Base-by-base conservation (phyloP, 2,888 invertebrate species). In the Busseola fusca region DNA sequence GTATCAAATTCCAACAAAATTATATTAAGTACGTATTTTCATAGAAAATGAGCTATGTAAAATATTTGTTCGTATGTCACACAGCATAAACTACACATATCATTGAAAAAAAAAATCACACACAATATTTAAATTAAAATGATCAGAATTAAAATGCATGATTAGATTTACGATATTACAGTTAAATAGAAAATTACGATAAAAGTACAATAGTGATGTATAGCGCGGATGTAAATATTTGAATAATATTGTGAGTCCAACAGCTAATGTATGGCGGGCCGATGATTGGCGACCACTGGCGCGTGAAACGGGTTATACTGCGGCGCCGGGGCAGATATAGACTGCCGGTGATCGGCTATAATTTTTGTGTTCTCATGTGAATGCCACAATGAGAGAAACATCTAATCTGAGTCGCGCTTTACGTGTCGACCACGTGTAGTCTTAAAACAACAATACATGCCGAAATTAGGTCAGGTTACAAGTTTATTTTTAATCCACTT, bases 301-400 rank as follows among this genome's bases (percentile, higher is more conserved):
- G 93, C 94, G 93, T 94, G 95, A 95, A 95, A 95, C 95, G 95
- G 90, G 95, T 95, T 95, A 95, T 95, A 95, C 92, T 88, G 87
- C 89, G 87, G 89, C 90, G 91, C 88, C 86, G 87, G 91, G 84
- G 89, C 94, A 90, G 92, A 94, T 94, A 94, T 95, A 95, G 95
- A 94, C 92, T 91, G 93, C 90, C 92, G 93, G 95, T 94, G 95
- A 95, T 95, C 95, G 95, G 87, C 95, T 95, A 95, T 95, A 95
- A 95, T 95, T 95, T 95, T 95, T 95, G 95, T 93, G 91, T 91
- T 93, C 90, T 86, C 86, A 69, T 85, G 84, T 84, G 88, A 90
- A 91, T 88, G 89, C 90, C 91, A 93, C 93, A 93, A 92, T 91
- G 90, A 90, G 89, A 89, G 90, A 91, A 92, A 92, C 91, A 88